These are phyloP conservation scores for Acronicta alni DNA, from an alignment of 2,888 invertebrate species.

Conservation along the genomic window DNA sequence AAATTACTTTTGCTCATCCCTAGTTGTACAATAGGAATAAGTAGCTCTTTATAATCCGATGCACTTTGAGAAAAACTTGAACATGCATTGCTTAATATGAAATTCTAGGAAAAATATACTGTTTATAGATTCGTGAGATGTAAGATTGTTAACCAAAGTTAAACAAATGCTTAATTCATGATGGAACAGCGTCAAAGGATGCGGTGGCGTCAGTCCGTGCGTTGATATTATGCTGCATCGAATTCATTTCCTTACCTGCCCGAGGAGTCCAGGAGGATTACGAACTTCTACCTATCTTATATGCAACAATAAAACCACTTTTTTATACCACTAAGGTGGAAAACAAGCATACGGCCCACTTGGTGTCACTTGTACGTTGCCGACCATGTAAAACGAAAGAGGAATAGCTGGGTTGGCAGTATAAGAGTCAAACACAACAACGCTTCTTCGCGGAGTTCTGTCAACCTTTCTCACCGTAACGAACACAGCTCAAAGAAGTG, in stretches of 20 bases:
- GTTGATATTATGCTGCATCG: not conserved
- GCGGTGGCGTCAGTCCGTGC: constrained; percentile 3
- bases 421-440: no score
- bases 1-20: constrained; percentile 31
- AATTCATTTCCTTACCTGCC: not conserved
- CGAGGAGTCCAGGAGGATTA: not conserved
- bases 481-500: no score
- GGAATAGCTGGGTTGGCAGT: no score
- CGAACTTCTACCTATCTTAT: no score
- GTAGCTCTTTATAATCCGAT: constrained; percentile 16
- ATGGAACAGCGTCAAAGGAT: no score
- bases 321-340: no score
- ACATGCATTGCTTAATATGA: constrained; percentile 25
- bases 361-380: no score
- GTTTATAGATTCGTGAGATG: constrained; percentile 2
- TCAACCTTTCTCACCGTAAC: no score
- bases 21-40: constrained; percentile 28
- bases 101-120: constrained; percentile 18
- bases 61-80: constrained; percentile 3
- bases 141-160: constrained; percentile 14
- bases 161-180: constrained; percentile 42
- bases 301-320: no score
- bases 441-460: no score
- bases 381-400: no score
- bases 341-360: no score